These are phyloP conservation scores for Meteorus sp. DNA, from an alignment of 1,140 invertebrate species.

Conservation along the genomic window DNA sequence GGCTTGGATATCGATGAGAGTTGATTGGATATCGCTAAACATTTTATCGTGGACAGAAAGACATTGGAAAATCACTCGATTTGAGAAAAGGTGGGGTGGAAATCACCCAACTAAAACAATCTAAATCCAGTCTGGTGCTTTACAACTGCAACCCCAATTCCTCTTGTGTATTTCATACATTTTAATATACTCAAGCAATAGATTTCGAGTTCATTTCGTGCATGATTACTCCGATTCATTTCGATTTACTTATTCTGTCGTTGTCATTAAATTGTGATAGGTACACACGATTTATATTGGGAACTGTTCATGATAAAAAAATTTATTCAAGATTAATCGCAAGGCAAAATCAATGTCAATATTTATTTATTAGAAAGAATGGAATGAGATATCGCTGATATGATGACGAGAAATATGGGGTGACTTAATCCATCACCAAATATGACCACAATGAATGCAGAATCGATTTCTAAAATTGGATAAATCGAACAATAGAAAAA, in stretches of 20 bases:
- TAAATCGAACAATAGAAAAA: slow-evolving; percentile 41
- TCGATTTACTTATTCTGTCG: too few relatives aligned
- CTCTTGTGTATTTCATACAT: too few relatives aligned
- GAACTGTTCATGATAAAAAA: too few relatives aligned
- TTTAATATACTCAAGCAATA: slow-evolving; percentile 7
- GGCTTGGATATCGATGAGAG: slow-evolving; percentile 22
- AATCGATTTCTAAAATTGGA: slow-evolving; percentile 45
- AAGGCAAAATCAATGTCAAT: too few relatives aligned
- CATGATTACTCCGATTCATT: too few relatives aligned
- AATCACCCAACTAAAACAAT: slow-evolving; percentile 17
- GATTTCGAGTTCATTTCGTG: too few relatives aligned
- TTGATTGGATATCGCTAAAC: slow-evolving; percentile 29
- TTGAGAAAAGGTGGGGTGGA: slow-evolving; percentile 24
- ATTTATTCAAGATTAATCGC: too few relatives aligned
- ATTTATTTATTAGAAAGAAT: too few relatives aligned
- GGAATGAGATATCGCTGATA: too few relatives aligned
- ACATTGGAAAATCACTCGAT: slow-evolving; percentile 26
- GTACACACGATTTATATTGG: too few relatives aligned
- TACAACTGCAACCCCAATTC: not conserved
- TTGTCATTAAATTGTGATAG: too few relatives aligned
- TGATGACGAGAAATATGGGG: too few relatives aligned
- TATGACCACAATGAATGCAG: slow-evolving; percentile 32
- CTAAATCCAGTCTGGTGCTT: not conserved
- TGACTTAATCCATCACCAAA: slow-evolving; percentile 12
- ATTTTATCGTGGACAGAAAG: slow-evolving; percentile 9